Conservation (phyloP, 1,140 invertebrate species). For the Liolophura sinensis region DNA sequence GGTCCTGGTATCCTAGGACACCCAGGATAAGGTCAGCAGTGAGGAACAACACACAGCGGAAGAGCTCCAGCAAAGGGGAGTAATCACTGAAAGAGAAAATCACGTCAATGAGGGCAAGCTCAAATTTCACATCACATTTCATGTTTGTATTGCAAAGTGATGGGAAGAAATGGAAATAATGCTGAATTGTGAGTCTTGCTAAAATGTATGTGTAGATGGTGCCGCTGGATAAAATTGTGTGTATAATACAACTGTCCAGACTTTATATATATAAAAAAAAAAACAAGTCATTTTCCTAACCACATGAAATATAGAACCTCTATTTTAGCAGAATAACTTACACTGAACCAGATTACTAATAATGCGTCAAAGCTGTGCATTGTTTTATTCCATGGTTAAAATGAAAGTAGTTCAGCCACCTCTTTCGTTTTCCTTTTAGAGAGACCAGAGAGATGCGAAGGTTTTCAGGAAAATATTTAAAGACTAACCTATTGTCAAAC, state of each 20-base stretch:
- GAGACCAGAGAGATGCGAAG: not conserved
- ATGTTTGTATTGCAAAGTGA: not conserved
- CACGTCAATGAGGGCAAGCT: not conserved
- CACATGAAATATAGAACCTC: too few relatives aligned
- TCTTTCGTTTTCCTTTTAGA: not conserved
- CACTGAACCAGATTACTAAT: not conserved
- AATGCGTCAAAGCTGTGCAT: not conserved
- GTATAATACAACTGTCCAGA: too few relatives aligned
- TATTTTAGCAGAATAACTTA: too few relatives aligned
- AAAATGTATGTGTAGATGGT: not conserved
- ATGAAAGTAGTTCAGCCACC: not conserved
- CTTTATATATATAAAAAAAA: too few relatives aligned
- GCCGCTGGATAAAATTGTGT: not conserved
- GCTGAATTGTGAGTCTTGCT: not conserved
- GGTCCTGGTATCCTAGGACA: not conserved
- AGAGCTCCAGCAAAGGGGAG: constrained; percentile 13
- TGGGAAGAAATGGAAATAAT: not conserved
- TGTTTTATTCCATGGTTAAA: not conserved
- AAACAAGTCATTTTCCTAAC: too few relatives aligned
- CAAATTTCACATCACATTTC: not conserved
- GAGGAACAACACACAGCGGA: constrained; percentile 16
- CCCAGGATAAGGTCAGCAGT: constrained; percentile 2
- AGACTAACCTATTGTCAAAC: constrained; percentile 38
- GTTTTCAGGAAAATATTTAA: not conserved
- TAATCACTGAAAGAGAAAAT: constrained; percentile 13